Conservation (phyloP, 2,113 vertebrate species). For the Corythornis cristatus region DNA sequence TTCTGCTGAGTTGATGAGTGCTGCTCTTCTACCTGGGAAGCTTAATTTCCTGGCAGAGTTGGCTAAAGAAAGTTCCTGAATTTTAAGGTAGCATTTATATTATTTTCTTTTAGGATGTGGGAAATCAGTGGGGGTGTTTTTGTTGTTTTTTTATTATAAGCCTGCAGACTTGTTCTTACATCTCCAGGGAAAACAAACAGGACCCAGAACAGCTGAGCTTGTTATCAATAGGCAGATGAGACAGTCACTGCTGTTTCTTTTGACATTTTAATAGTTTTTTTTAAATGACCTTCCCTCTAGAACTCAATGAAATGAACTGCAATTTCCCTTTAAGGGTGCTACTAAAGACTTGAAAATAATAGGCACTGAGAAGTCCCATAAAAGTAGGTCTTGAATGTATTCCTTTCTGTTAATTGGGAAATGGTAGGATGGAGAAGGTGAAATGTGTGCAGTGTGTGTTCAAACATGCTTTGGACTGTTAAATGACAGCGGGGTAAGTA, state of each 20-base stretch:
- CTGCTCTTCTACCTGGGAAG: neutral
- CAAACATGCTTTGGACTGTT: conserved; percentile 72
- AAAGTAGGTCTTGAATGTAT: conserved; percentile 28
- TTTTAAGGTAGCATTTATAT: conserved; percentile 24
- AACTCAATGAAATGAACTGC: conserved; percentile 2
- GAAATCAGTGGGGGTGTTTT: neutral
- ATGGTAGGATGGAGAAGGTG: conserved; percentile 14
- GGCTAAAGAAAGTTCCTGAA: conserved; percentile 13
- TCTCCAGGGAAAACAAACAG: neutral
- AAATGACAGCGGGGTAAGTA: conserved; percentile 43
- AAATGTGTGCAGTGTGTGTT: neutral
- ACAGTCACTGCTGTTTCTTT: neutral
- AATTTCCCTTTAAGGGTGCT: neutral
- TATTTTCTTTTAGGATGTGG: neutral
- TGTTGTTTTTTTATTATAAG: neutral
- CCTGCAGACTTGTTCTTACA: neutral
- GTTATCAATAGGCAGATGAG: neutral
- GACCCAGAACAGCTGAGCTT: neutral
- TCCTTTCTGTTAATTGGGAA: conserved; percentile 31
- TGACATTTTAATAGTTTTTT: neutral
- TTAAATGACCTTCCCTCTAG: conserved; percentile 12
- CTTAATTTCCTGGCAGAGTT: conserved; percentile 1
- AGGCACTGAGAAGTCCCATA: conserved; percentile 41
- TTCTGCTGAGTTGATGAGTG: neutral
- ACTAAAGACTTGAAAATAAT: conserved; percentile 33